A percentile compares a stretch with the other conserved stretches of the same genome.
These are phyloP conservation scores for Ferdinandea cuprea DNA, from an alignment of 2,888 invertebrate species.

Conservation along the genomic window DNA sequence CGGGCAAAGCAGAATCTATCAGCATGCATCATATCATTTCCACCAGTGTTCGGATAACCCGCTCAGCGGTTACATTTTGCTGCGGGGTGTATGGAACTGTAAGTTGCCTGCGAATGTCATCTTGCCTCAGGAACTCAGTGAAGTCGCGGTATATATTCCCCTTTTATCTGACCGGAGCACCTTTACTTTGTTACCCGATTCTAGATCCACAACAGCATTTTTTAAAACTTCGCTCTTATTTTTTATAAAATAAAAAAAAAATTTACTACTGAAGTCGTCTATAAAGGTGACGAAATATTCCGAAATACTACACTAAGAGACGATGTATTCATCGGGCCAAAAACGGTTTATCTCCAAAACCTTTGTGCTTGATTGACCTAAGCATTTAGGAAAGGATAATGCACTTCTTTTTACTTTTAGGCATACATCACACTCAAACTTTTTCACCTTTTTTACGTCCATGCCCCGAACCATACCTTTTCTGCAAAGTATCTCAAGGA, in stretches of 20 bases:
- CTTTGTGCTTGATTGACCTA: neutral
- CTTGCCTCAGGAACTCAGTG: neutral
- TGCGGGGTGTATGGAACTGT: constrained; percentile 22
- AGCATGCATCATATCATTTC: constrained; percentile 5
- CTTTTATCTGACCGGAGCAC: constrained; percentile 9
- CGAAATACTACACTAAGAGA: constrained; percentile 55
- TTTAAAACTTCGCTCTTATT: neutral
- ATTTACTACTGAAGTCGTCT: too few species aligned
- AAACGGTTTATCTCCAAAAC: constrained; percentile 39
- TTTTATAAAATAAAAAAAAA: constrained; percentile 74
- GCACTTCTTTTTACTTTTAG: constrained; percentile 21
- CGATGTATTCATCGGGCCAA: constrained; percentile 56
- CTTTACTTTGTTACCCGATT: constrained; percentile 9
- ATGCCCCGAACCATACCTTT: constrained; percentile 16
- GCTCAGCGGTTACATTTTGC: constrained; percentile 1
- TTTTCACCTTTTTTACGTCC: neutral
- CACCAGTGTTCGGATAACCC: constrained; percentile 6
- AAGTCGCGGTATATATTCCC: constrained; percentile 6
- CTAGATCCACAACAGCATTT: constrained; percentile 7
- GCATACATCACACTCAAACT: constrained; percentile 29
- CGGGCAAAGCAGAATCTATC: neutral
- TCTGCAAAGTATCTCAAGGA: constrained; percentile 8
- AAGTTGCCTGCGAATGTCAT: constrained; percentile 25
- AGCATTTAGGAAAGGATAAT: constrained; percentile 4
- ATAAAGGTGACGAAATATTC: constrained; percentile 65